phyloP scores from a whole-genome alignment of 2,113 vertebrate genomes.

The Lepus timidus region DNA sequence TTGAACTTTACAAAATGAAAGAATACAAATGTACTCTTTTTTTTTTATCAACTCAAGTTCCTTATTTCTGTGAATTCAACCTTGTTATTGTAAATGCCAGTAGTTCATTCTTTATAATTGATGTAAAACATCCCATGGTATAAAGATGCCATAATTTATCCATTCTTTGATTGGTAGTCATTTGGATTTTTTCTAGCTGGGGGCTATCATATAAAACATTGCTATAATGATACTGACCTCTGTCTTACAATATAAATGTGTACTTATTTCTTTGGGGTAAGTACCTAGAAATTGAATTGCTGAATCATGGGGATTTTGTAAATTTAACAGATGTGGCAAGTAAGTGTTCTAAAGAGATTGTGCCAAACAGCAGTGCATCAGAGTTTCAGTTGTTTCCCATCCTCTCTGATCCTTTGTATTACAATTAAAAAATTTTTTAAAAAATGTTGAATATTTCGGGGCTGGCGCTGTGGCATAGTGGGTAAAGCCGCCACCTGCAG shows the following conservation, averaged over 20 bases:
- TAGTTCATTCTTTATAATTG: background rate
- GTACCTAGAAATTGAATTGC: background rate
- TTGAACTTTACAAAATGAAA: slow-evolving; percentile 36
- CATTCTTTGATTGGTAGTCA: background rate
- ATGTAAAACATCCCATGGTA: background rate
- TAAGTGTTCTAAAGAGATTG: background rate
- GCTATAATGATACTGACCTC: background rate
- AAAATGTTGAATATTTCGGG: no score
- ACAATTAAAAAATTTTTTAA: no score
- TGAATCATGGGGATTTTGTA: background rate
- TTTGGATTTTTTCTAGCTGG: background rate
- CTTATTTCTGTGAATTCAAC: background rate
- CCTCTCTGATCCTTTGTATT: background rate
- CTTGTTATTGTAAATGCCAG: background rate
- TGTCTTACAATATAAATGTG: background rate
- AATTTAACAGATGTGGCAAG: background rate
- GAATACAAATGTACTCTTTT: background rate
- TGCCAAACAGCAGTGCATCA: background rate
- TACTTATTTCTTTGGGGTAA: background rate
- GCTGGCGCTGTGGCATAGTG: no score
- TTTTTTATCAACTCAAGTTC: background rate
- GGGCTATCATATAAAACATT: background rate
- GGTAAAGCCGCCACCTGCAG: no score
- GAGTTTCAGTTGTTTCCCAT: background rate
- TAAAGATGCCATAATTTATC: background rate